These are phyloP conservation scores for Delia radicum DNA, from an alignment of 1,140 invertebrate species.

Conservation along the genomic window DNA sequence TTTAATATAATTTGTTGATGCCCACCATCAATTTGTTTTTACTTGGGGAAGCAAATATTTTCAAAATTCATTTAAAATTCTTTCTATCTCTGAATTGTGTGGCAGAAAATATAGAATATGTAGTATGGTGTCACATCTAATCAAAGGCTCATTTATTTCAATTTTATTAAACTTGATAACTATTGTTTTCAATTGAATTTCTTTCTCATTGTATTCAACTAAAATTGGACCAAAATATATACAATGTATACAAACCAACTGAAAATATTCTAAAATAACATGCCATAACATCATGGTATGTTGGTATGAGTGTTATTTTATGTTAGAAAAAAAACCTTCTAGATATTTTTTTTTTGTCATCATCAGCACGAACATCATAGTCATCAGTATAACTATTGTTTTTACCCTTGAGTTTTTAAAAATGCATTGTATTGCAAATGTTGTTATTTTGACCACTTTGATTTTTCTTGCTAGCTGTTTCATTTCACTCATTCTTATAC, in stretches of 20 bases:
- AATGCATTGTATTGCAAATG: slow-evolving; percentile 15
- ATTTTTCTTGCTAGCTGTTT: background rate
- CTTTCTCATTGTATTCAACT: background rate
- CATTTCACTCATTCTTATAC: background rate
- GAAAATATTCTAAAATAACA: background rate
- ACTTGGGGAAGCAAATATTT: too few relatives aligned
- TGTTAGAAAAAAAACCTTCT: background rate
- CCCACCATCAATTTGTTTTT: too few relatives aligned
- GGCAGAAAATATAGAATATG: too few relatives aligned
- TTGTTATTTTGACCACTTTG: slow-evolving; percentile 5
- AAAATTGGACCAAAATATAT: background rate
- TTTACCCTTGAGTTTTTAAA: slow-evolving; percentile 9
- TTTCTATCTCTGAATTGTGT: too few relatives aligned
- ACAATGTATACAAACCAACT: background rate
- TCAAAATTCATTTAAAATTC: too few relatives aligned
- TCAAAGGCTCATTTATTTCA: slow-evolving; percentile 21
- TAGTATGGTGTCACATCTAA: slow-evolving; percentile 18
- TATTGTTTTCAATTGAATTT: slow-evolving; percentile 15
- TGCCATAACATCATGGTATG: background rate
- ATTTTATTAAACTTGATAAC: slow-evolving; percentile 11
- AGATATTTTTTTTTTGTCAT: background rate
- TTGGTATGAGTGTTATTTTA: background rate
- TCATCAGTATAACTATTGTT: background rate
- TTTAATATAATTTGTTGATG: too few relatives aligned
- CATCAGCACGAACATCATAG: background rate